Conservation (phyloP, 2,888 invertebrate genomes). For the Lepidochrysops patricia region DNA sequence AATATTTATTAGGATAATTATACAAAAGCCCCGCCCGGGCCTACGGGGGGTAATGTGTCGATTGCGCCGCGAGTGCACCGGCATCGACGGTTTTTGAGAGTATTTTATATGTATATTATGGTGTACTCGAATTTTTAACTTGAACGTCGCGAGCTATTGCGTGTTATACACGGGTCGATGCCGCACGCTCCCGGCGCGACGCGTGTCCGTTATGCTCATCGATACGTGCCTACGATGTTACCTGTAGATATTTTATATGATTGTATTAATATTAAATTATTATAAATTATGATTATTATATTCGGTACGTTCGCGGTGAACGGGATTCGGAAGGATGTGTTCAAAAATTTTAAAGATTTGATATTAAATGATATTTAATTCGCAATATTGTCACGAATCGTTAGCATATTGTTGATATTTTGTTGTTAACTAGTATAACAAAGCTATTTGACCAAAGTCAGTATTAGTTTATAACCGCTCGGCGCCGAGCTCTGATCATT, state of each 20-base stretch:
- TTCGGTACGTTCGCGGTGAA: slow-evolving; percentile 47
- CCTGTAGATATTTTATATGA: slow-evolving; percentile 68
- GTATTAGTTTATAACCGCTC: slow-evolving; percentile 69
- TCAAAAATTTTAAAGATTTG: slow-evolving; percentile 59
- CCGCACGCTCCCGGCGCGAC: neutral
- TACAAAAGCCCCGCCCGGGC: slow-evolving; percentile 17
- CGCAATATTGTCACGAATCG: slow-evolving; percentile 62
- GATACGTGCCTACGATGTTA: slow-evolving; percentile 73
- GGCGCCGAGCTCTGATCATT: slow-evolving; percentile 55
- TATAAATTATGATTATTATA: slow-evolving; percentile 44
- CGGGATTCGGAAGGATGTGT: slow-evolving; percentile 60
- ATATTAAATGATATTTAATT: slow-evolving; percentile 67
- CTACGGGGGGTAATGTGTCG: slow-evolving; percentile 10
- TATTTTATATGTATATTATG: neutral
- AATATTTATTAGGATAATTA: slow-evolving; percentile 53
- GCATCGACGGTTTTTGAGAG: neutral
- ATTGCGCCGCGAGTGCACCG: neutral
- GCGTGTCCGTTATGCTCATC: slow-evolving; percentile 45
- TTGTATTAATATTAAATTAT: too few species aligned
- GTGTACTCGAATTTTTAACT: neutral
- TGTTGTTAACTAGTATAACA: slow-evolving; percentile 70
- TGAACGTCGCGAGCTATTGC: neutral
- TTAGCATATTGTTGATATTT: slow-evolving; percentile 69
- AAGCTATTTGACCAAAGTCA: slow-evolving; percentile 75
- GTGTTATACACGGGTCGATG: neutral